A percentile compares a stretch with the other conserved stretches of the same genome.
These are phyloP conservation scores for Brassicogethes aeneus DNA, from an alignment of 2,888 invertebrate species.

Conservation along the genomic window DNA sequence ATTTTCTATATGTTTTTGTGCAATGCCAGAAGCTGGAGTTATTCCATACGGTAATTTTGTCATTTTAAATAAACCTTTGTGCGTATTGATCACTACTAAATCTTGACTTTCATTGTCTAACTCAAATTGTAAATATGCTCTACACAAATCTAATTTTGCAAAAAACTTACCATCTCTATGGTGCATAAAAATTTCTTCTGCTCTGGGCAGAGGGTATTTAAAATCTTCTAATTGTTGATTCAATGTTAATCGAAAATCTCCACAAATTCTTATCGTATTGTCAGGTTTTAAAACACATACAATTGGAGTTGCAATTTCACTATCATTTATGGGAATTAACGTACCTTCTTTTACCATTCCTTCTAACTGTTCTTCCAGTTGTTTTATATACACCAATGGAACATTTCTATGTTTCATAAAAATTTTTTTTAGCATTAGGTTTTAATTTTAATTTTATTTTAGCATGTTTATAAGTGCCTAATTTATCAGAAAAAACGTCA, in stretches of 20 bases:
- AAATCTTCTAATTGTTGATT: constrained; percentile 1
- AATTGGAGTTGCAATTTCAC: not conserved
- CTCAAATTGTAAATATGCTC: constrained; percentile 8
- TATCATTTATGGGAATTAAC: not conserved
- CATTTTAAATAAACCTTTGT: constrained; percentile 8
- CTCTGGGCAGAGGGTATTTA: not conserved
- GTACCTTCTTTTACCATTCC: not conserved
- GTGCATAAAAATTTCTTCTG: constrained; percentile 1
- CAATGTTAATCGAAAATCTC: not conserved
- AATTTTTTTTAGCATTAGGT: not conserved
- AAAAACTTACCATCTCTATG: constrained; percentile 1
- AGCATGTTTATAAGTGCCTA: not conserved
- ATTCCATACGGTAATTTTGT: constrained; percentile 8
- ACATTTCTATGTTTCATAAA: not conserved
- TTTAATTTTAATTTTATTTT: not conserved
- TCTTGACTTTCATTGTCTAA: constrained; percentile 5
- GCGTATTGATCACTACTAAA: constrained; percentile 5
- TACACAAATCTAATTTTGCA: constrained; percentile 4
- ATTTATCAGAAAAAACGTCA: not conserved
- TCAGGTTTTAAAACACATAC: constrained; percentile 1
- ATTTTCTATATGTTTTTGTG: constrained; percentile 9
- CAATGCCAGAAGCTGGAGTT: constrained; percentile 8
- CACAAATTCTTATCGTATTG: constrained; percentile 2
- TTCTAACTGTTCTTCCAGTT: not conserved
- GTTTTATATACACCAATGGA: not conserved